These are phyloP conservation scores for Hypsibius dujardini DNA, from an alignment of 1,140 invertebrate species.

Conservation along the genomic window DNA sequence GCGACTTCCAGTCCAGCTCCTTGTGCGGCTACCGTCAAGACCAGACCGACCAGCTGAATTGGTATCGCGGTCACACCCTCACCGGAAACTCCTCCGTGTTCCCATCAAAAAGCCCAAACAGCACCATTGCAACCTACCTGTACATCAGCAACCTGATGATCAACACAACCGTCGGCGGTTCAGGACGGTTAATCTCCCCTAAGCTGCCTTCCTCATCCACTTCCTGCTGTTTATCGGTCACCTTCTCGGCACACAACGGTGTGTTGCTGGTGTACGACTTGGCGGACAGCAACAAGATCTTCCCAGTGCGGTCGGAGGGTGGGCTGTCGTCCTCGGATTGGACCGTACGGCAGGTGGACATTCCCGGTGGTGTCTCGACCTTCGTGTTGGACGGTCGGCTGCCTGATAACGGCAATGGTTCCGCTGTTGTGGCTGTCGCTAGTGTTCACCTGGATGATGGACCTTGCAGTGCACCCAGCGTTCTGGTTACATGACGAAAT, in stretches of 20 bases:
- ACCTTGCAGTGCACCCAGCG: too few relatives aligned
- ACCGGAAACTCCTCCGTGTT: neutral
- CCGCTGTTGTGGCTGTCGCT: too few relatives aligned
- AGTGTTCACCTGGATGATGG: too few relatives aligned
- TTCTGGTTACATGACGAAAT: too few relatives aligned
- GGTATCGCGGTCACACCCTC: neutral
- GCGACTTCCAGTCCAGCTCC: neutral
- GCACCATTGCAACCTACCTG: neutral
- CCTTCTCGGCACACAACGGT: neutral
- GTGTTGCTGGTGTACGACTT: neutral
- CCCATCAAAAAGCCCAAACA: neutral
- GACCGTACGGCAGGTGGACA: neutral
- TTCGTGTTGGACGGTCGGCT: neutral
- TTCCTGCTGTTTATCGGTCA: neutral
- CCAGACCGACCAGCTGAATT: neutral
- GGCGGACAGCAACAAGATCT: neutral
- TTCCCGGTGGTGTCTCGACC: neutral
- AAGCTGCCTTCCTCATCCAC: neutral
- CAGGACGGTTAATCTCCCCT: neutral
- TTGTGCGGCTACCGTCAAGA: constrained; percentile 13
- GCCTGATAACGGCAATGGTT: too few relatives aligned
- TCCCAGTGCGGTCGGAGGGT: neutral
- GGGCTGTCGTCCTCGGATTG: neutral
- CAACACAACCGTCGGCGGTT: neutral
- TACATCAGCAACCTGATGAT: neutral